Evolutionary conservation across 2,797 vertebrate genomes (phyloP), one percentile per base, ranked within the genome.

Genomic region (Dallia pectoralis): DNA sequence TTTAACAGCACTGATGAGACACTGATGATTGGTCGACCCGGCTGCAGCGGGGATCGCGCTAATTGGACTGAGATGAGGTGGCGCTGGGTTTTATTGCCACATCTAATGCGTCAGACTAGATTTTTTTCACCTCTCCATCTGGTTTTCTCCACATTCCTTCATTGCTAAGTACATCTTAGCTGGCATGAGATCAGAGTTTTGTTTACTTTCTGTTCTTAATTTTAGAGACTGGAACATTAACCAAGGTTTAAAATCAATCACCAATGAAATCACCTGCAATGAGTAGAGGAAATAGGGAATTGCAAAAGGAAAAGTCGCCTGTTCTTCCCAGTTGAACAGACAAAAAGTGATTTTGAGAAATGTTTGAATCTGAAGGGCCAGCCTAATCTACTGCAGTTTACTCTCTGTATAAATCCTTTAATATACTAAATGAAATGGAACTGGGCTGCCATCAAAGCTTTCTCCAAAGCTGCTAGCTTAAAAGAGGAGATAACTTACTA

Each of bases 381-480:
- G 33, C 16, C 51, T 56, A 72, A 72, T 75, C 73, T 78, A 11
- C 19, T 15, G 44, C 51, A 71, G 29, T 63, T 69, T 75, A 53
- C 48, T 67, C 49, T 51, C 59, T 32, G 59, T 40, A 69, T 72
- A 69, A 75, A 72, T 69, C 65, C 73, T 75, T 79, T 79, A 74
- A 75, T 75, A 75, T 72, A 64, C 56, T 44, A 75, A 75, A 75
- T 75, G 65, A 79, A 72, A 79, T 75, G 69, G 73, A 79, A 75
- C 53, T 72, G 66, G 73, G 64, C 65, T 72, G 59, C 66, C 77
- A 72, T 75, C 70, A 79, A 75, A 75, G 73, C 69, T 25, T 40
- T 67, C 69, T 71, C 27, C 40, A 71, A 71, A 67, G 62, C 62
- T 71, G 77, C 44, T 33, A 75, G 30, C 74, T 75, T 72, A 75